Conservation (phyloP, 2,113 vertebrate species). For the Istiophorus platypterus region DNA sequence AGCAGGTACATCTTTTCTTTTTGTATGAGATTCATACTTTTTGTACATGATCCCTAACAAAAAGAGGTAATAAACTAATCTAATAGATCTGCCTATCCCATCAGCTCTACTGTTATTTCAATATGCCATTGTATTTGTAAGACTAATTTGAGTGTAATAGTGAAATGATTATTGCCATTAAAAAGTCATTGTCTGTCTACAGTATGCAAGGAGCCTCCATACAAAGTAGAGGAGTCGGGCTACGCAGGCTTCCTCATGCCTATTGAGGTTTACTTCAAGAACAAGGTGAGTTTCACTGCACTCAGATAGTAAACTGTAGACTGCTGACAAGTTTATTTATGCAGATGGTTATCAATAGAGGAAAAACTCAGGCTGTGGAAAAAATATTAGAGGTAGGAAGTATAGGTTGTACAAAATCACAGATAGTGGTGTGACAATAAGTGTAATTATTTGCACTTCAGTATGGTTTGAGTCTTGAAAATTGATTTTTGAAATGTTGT, state of each 20-base stretch:
- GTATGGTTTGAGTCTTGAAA: neutral
- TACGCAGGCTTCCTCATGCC: constrained; percentile 99
- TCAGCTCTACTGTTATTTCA: neutral
- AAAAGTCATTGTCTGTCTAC: constrained; percentile 52
- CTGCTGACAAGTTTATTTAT: neutral
- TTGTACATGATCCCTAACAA: neutral
- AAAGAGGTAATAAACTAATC: neutral
- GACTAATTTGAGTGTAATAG: neutral
- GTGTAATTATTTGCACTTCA: neutral
- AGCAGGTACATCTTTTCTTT: neutral
- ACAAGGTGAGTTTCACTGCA: constrained; percentile 89
- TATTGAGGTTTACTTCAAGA: constrained; percentile 99
- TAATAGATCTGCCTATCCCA: neutral
- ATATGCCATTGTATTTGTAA: neutral
- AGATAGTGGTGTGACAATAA: neutral
- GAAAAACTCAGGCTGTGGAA: neutral
- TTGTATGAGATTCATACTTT: neutral
- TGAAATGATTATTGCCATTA: neutral
- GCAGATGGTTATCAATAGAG: neutral
- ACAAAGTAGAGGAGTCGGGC: constrained; percentile 99
- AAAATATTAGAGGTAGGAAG: too few relatives aligned
- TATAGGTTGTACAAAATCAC: neutral
- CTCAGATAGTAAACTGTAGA: neutral
- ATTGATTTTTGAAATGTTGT: neutral
- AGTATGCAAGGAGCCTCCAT: constrained; percentile 99